phyloP scores from a whole-genome alignment of 2,888 invertebrate genomes.

The Euplagia quadripunctaria region DNA sequence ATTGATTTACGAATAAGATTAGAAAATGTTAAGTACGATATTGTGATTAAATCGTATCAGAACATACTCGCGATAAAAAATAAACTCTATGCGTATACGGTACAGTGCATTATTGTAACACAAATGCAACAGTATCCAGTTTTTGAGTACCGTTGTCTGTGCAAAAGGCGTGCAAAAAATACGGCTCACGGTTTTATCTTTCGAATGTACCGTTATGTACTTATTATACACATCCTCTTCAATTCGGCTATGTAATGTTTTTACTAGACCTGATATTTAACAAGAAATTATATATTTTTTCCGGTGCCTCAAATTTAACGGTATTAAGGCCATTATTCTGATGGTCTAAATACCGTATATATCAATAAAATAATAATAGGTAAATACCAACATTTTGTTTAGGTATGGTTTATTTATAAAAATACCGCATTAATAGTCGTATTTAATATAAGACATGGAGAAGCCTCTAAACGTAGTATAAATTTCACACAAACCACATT shows the following conservation, averaged over 20 bases:
- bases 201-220: constrained; percentile 68
- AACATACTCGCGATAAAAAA: constrained; percentile 22
- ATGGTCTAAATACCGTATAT: too few species aligned
- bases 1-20: constrained; percentile 38
- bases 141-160: constrained; percentile 69
- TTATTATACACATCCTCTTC: constrained; percentile 44
- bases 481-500: constrained; percentile 21
- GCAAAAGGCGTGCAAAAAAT: constrained; percentile 67
- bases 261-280: constrained; percentile 35
- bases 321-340: not conserved
- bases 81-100: constrained; percentile 9
- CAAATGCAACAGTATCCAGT: constrained; percentile 38
- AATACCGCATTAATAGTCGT: not conserved
- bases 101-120: constrained; percentile 34
- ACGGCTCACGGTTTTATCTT: constrained; percentile 57
- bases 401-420: constrained; percentile 3
- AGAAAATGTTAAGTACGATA: constrained; percentile 39
- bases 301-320: constrained; percentile 19
- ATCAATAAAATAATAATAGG: too few species aligned
- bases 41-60: constrained; percentile 28
- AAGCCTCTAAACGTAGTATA: constrained; percentile 23
- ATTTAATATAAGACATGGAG: constrained; percentile 26
- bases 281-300: constrained; percentile 21
- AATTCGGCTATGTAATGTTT: constrained; percentile 49
- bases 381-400: too few species aligned